phyloP scores from a whole-genome alignment of 2,797 vertebrate genomes.

The Eutrigla gurnardus region DNA sequence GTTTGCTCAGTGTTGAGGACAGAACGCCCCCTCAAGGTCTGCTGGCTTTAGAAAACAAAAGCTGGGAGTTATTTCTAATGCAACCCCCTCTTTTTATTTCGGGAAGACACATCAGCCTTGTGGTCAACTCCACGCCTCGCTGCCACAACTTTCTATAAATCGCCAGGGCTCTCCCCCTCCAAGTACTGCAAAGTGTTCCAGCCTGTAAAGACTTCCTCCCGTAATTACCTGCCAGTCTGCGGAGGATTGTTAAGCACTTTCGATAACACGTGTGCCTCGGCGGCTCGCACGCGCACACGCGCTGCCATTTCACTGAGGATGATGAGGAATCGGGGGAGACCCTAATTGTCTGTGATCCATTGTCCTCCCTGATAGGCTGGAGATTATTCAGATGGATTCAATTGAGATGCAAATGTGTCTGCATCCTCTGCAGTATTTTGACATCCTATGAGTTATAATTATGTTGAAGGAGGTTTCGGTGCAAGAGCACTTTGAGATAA shows the following conservation, averaged over 20 bases:
- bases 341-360: conserved; percentile 48
- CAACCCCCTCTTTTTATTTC: conserved; percentile 66
- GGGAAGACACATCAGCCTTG: conserved; percentile 52
- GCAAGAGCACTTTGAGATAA: conserved; percentile 28
- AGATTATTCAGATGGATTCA: conserved; percentile 55
- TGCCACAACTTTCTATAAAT: conserved; percentile 57
- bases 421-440: conserved; percentile 48
- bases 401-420: conserved; percentile 68
- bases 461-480: conserved; percentile 36
- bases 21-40: conserved; percentile 66
- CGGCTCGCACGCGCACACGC: conserved; percentile 6
- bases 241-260: conserved; percentile 45
- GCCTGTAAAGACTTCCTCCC: conserved; percentile 29
- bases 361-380: conserved; percentile 34
- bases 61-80: conserved; percentile 63
- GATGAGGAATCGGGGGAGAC: conserved; percentile 49
- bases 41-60: conserved; percentile 70
- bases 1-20: conserved; percentile 57
- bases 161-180: conserved; percentile 26
- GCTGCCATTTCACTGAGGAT: conserved; percentile 44
- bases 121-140: conserved; percentile 53
- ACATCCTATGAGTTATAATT: conserved; percentile 49
- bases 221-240: conserved; percentile 54
- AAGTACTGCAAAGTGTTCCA: conserved; percentile 6
- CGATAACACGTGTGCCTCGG: conserved; percentile 35